Conservation (phyloP, 2,113 vertebrate genomes). For the Podarcis muralis region DNA sequence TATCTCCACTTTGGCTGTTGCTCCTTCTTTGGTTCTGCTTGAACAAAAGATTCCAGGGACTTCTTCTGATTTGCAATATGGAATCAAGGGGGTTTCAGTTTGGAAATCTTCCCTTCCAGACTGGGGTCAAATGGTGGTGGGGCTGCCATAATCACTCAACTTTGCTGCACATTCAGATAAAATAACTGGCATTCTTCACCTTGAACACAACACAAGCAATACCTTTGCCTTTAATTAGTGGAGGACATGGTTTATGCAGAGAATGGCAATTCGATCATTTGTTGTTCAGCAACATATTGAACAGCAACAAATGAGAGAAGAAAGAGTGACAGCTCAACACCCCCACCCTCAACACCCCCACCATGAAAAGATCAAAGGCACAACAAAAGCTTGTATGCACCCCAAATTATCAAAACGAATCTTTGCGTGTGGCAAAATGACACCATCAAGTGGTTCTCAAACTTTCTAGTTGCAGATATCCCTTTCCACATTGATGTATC, state of each 20-base stretch:
- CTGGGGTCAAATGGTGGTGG: too few species aligned
- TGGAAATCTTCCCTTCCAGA: background rate
- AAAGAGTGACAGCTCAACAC: too few species aligned
- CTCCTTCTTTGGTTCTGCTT: slow-evolving; percentile 28
- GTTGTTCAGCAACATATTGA: background rate
- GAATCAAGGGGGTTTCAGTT: background rate
- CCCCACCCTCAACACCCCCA: background rate
- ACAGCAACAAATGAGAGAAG: background rate
- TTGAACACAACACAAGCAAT: background rate
- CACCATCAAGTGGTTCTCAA: background rate
- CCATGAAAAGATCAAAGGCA: background rate
- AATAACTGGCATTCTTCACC: background rate
- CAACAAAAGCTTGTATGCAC: background rate
- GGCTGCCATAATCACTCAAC: background rate
- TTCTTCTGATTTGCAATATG: background rate
- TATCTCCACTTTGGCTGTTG: background rate
- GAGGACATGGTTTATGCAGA: background rate
- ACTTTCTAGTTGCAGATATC: background rate
- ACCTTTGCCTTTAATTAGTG: background rate
- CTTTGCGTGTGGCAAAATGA: background rate
- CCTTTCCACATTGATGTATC: background rate
- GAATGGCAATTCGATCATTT: background rate
- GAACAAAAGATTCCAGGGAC: slow-evolving; percentile 13
- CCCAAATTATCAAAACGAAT: background rate
- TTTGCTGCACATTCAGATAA: background rate